Conservation (phyloP, 2,888 invertebrate species). For the Linnaemya vulpina region DNA sequence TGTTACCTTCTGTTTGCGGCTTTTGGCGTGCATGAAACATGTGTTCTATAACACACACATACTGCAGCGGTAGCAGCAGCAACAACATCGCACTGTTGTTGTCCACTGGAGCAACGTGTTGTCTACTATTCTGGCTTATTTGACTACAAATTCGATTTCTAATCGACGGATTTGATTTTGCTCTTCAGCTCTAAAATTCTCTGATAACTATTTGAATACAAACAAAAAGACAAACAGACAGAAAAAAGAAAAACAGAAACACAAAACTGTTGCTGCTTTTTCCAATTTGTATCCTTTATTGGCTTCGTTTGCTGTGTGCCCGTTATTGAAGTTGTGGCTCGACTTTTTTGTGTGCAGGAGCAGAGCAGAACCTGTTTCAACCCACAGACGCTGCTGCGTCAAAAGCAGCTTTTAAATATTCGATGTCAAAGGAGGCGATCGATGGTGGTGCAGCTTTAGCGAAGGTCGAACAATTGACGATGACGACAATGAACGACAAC, state of each 20-base stretch:
- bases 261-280: constrained; percentile 75
- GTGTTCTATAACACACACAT: constrained; percentile 68
- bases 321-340: constrained; percentile 36
- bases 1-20: constrained; percentile 62
- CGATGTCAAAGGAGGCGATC: constrained; percentile 63
- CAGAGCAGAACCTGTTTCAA: constrained; percentile 57
- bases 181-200: constrained; percentile 74
- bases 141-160: constrained; percentile 77
- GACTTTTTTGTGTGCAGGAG: constrained; percentile 13
- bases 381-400: constrained; percentile 1
- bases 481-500: constrained; percentile 50
- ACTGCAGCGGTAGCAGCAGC: constrained; percentile 24
- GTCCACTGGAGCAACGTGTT: constrained; percentile 27
- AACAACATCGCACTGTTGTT: constrained; percentile 24
- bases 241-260: not conserved
- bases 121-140: constrained; percentile 37
- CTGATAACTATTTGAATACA: constrained; percentile 80
- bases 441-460: constrained; percentile 42
- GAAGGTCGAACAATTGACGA: constrained; percentile 70
- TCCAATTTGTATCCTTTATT: constrained; percentile 75
- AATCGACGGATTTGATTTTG: constrained; percentile 80
- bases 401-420: constrained; percentile 53
- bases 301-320: constrained; percentile 40
- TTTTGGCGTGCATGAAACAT: constrained; percentile 70
- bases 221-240: not conserved